These are phyloP conservation scores for Allophyes oxyacanthae DNA, from an alignment of 2,888 invertebrate genomes.

Conservation along the genomic window DNA sequence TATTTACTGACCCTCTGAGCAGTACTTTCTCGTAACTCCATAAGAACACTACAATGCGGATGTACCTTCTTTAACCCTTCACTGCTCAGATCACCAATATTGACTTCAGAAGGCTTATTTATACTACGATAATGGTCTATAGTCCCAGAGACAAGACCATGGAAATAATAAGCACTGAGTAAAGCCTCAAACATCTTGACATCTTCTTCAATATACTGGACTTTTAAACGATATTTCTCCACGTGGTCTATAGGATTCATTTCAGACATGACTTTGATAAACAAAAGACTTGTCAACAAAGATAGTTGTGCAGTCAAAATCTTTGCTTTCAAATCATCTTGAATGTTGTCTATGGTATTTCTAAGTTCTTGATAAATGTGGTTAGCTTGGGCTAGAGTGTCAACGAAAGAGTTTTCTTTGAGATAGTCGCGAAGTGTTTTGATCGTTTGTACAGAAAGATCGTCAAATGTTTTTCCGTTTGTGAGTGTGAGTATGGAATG, in stretches of 20 bases:
- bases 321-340: conserved; percentile 60
- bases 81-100: conserved; percentile 57
- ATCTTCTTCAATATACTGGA: conserved; percentile 92
- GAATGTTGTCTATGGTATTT: conserved; percentile 29
- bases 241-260: conserved; percentile 95
- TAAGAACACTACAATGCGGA: conserved; percentile 81
- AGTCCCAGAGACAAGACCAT: conserved; percentile 77
- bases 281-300: conserved; percentile 86
- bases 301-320: conserved; percentile 73
- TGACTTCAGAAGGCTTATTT: conserved; percentile 67
- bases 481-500: conserved; percentile 51
- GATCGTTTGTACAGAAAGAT: conserved; percentile 23
- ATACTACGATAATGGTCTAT: conserved; percentile 73
- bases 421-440: conserved; percentile 51
- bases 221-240: conserved; percentile 93
- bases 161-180: conserved; percentile 88
- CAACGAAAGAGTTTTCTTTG: conserved; percentile 61
- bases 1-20: conserved; percentile 80
- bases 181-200: conserved; percentile 89
- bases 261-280: conserved; percentile 89
- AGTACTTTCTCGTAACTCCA: conserved; percentile 73
- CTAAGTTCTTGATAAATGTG: conserved; percentile 60
- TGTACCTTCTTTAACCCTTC: conserved; percentile 77
- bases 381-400: conserved; percentile 62
- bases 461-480: conserved; percentile 25